Evolutionary conservation across 2,797 vertebrate species (phyloP).

Genomic region (Brachyrhaphis roseni): DNA sequence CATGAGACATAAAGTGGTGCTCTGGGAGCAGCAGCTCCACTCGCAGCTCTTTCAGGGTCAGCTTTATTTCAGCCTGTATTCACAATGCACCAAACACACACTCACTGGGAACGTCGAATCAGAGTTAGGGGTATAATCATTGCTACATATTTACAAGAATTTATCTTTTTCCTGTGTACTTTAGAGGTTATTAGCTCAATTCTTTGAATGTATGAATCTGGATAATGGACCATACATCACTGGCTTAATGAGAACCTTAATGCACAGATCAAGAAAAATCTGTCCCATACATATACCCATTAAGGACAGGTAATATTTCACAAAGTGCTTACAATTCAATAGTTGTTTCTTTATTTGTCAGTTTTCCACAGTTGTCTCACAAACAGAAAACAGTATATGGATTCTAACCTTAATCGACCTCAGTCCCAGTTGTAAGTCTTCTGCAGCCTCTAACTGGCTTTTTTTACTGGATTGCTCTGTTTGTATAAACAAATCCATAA

Average conservation of each 20-base stretch:
- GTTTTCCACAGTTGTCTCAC: neutral
- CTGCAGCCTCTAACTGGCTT: neutral
- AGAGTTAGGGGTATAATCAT: neutral
- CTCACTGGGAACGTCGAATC: neutral
- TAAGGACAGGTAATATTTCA: conserved; percentile 3
- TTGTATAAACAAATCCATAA: neutral
- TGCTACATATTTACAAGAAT: neutral
- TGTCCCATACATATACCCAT: conserved; percentile 6
- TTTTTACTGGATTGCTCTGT: neutral
- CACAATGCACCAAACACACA: conserved; percentile 7
- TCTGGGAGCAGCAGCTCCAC: conserved; percentile 4
- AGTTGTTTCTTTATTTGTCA: neutral
- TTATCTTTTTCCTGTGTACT: conserved; percentile 17
- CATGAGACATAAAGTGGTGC: conserved; percentile 41
- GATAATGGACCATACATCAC: conserved; percentile 21
- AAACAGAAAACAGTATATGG: neutral
- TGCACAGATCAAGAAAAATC: conserved; percentile 9
- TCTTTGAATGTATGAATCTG: conserved; percentile 14
- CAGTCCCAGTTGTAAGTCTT: neutral
- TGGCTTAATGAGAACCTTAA: conserved; percentile 30
- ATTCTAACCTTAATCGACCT: neutral
- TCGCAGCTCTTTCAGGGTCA: conserved; percentile 23
- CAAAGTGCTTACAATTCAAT: neutral
- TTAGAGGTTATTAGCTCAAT: conserved; percentile 25
- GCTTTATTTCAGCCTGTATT: conserved; percentile 14